Conservation (phyloP, 2,888 invertebrate species). For the Cartodere bifasciata region DNA sequence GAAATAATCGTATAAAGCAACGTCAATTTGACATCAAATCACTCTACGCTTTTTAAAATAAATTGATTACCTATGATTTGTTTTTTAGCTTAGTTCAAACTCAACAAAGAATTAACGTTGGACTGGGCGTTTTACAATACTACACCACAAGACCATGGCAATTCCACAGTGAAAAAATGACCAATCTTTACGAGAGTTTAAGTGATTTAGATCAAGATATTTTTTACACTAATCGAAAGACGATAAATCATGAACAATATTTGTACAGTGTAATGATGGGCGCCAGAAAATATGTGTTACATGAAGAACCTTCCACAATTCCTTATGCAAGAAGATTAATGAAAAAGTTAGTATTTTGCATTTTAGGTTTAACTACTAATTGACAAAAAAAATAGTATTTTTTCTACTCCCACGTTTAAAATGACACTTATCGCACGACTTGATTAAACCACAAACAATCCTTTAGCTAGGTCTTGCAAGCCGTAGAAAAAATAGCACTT, state of each 20-base stretch:
- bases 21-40: too few species aligned
- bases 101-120: conserved; percentile 48
- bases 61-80: too few species aligned
- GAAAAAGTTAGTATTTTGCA: conserved; percentile 35
- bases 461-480: too few species aligned
- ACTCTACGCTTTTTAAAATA: too few species aligned
- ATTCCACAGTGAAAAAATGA: conserved; percentile 52
- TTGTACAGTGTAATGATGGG: conserved; percentile 64
- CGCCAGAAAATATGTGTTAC: conserved; percentile 69
- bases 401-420: neutral
- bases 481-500: too few species aligned
- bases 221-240: conserved; percentile 44
- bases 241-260: conserved; percentile 51
- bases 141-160: conserved; percentile 75
- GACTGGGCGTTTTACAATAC: conserved; percentile 56
- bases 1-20: too few species aligned
- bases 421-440: too few species aligned
- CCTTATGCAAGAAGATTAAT: conserved; percentile 56
- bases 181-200: conserved; percentile 40
- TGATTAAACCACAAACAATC: too few species aligned
- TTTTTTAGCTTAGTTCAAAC: conserved; percentile 47
- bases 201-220: conserved; percentile 42
- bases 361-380: conserved; percentile 1
- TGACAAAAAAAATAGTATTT: conserved; percentile 3
- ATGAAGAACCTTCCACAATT: conserved; percentile 66